Percentiles rank a stretch among this genome's conserved stretches.
phyloP scores from a whole-genome alignment of 2,888 invertebrate species.

The Melangyna quadrimaculata region DNA sequence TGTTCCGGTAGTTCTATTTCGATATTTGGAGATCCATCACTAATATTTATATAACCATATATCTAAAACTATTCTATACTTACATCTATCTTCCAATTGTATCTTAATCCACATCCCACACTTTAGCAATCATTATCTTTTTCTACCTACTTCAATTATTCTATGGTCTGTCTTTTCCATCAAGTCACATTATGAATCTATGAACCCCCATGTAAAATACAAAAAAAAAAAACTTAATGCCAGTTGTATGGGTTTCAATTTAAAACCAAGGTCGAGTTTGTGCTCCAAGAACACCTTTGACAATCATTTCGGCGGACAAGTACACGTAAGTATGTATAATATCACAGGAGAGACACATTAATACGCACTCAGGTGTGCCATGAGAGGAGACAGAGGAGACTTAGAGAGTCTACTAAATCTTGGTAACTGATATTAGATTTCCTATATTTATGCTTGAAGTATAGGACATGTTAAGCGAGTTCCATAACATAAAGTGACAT shows the following conservation, averaged over 20 bases:
- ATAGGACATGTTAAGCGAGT: slow-evolving; percentile 25
- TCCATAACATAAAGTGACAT: slow-evolving; percentile 41
- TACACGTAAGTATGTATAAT: slow-evolving; percentile 1
- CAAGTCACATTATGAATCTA: background rate
- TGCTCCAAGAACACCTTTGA: slow-evolving; percentile 59
- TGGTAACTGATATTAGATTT: slow-evolving; percentile 69
- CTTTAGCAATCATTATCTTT: slow-evolving; percentile 23
- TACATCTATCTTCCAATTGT: slow-evolving; percentile 43
- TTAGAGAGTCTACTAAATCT: slow-evolving; percentile 35
- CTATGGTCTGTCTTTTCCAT: slow-evolving; percentile 26
- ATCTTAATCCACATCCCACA: slow-evolving; percentile 46
- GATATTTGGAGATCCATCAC: slow-evolving; percentile 1
- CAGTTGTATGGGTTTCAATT: slow-evolving; percentile 61
- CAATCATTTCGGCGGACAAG: slow-evolving; percentile 43
- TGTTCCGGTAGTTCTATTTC: slow-evolving; percentile 8
- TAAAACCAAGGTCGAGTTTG: slow-evolving; percentile 60
- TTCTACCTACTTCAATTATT: slow-evolving; percentile 27
- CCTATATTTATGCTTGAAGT: slow-evolving; percentile 58
- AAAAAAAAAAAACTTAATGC: slow-evolving; percentile 50
- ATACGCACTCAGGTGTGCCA: slow-evolving; percentile 14
- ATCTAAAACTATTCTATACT: background rate
- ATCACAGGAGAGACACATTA: slow-evolving; percentile 3
- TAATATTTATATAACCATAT: slow-evolving; percentile 17
- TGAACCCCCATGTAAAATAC: background rate
- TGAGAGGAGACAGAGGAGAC: background rate